phyloP scores from a whole-genome alignment of 2,797 vertebrate species.

The Melanotaenia nigrans region DNA sequence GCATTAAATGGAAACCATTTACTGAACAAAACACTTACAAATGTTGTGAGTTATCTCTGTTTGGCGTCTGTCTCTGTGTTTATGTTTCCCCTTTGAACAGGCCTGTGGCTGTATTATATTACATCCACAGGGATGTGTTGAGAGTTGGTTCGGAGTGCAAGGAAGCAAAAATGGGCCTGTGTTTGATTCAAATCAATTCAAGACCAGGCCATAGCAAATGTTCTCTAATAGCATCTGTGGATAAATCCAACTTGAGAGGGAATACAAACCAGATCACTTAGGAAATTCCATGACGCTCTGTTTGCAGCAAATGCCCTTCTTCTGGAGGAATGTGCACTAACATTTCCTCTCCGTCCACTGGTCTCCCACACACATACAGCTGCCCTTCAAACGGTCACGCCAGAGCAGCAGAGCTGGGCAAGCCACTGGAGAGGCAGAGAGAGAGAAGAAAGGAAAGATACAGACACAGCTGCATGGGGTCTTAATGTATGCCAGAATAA shows the following conservation, averaged over 20 bases:
- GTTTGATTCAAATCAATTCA: constrained; percentile 74
- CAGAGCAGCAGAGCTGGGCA: constrained; percentile 52
- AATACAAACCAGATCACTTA: constrained; percentile 79
- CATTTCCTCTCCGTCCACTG: constrained; percentile 68
- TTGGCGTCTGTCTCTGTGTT: constrained; percentile 46
- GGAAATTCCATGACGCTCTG: constrained; percentile 70
- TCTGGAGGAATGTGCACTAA: constrained; percentile 71
- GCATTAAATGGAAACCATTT: constrained; percentile 38
- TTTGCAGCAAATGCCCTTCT: constrained; percentile 64
- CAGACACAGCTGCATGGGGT: constrained; percentile 60
- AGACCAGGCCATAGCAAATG: constrained; percentile 41
- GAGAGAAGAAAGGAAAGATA: constrained; percentile 30
- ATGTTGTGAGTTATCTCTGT: constrained; percentile 31
- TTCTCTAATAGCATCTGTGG: constrained; percentile 68
- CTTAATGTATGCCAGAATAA: constrained; percentile 61
- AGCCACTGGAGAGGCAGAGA: constrained; percentile 30
- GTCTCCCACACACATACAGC: constrained; percentile 72
- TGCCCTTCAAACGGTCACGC: constrained; percentile 69
- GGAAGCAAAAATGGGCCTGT: constrained; percentile 47
- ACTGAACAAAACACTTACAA: constrained; percentile 55
- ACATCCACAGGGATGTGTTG: constrained; percentile 60
- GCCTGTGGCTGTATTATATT: constrained; percentile 61
- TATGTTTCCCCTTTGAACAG: constrained; percentile 62
- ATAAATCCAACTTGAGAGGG: constrained; percentile 66
- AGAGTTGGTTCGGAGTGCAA: constrained; percentile 48